Conservation (phyloP, 2,797 vertebrate species). For the Sparidentex hasta region DNA sequence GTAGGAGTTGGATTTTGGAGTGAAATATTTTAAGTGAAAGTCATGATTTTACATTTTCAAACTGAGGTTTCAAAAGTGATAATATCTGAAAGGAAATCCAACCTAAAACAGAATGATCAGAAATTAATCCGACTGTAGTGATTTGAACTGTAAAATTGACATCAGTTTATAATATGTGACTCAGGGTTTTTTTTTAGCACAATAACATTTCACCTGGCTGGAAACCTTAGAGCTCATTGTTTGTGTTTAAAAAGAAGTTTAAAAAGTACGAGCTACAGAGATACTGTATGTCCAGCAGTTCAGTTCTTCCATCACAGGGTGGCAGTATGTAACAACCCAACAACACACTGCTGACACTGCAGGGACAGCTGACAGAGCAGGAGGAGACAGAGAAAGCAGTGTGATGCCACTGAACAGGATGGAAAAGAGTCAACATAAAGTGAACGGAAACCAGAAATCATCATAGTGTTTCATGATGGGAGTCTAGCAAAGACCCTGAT, state of each 20-base stretch:
- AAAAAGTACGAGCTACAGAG: too few relatives aligned
- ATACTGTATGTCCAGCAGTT: constrained; percentile 10
- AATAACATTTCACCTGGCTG: neutral
- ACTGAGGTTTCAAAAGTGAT: too few relatives aligned
- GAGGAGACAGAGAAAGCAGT: too few relatives aligned
- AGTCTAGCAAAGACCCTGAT: neutral
- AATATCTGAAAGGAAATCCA: neutral
- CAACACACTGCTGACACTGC: neutral
- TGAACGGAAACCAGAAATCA: neutral
- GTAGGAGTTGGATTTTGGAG: too few relatives aligned
- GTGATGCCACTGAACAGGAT: neutral
- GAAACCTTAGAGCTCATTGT: neutral
- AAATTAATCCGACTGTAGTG: too few relatives aligned
- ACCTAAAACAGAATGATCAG: neutral
- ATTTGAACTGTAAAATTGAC: neutral
- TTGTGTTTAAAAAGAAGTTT: neutral
- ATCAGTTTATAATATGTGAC: neutral
- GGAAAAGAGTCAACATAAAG: neutral
- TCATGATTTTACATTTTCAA: too few relatives aligned
- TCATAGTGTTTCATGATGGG: neutral
- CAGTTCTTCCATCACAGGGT: constrained; percentile 56
- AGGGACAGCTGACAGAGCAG: neutral
- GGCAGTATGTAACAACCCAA: constrained; percentile 48
- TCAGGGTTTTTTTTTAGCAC: neutral
- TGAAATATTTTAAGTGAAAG: too few relatives aligned